Base-by-base conservation (phyloP, 2,888 invertebrate genomes). In the Cosmorhoe ocellata region DNA sequence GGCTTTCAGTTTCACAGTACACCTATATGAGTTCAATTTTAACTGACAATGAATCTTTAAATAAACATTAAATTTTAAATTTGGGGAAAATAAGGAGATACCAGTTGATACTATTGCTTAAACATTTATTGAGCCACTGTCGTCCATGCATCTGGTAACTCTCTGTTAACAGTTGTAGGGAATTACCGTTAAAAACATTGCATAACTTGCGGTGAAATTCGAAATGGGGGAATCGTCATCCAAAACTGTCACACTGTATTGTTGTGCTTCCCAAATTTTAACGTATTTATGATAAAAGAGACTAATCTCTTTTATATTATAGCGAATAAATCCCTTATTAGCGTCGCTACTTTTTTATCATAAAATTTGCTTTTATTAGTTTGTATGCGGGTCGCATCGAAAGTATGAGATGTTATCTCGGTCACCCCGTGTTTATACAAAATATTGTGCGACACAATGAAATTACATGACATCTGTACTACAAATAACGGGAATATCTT, bases 401-500 rank as follows among this genome's bases (percentile, higher is more conserved):
- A 82, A 75, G 76, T 78, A 72, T 71, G 77, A 82, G 88, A 87
- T 89, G 75, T 84, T 89, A 89, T 89, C 88, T 83, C 74, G 74
- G 71, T 78, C 79, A 79, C 85, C 88, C 89, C 79, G 76, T 90
- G 86, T 90, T 89, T 89, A 84, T 82, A 84, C 85, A 82, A 89
- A 89, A 89, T 88, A 87, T 90, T 88, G 86, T 79, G 76, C 77
- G 83, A 79, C 84, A 90, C 88, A 90, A 89, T 90, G 83, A 89
- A 82, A 89, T 89, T 88, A 90, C 89, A 89, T 89, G 89, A 90
- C 90, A 90, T 90, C 90, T 90, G 90, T 88, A 90, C 74, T 82
- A 85, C 90, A 89, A 89, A 90, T 90, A 89, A 87, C 86, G 84
- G 80, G 86, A 81, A 88, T 89, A 90, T 89, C 89, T 90, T 90